Conservation (phyloP, 2,888 invertebrate species). For the Odontocolon sp. region DNA sequence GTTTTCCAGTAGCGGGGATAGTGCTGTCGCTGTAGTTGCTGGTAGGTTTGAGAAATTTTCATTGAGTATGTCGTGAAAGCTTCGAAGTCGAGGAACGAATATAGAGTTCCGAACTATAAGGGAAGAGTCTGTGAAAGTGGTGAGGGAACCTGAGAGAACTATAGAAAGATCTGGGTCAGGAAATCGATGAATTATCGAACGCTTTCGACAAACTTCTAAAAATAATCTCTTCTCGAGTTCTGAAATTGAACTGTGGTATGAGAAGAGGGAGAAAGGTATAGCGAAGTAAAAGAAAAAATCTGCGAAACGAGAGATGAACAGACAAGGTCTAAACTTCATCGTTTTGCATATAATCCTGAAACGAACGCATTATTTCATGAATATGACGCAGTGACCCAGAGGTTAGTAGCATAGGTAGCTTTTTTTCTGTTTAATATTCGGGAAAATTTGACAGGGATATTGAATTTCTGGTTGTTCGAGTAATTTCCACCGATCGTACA, state of each 20-base stretch:
- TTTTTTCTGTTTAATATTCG: conserved; percentile 33
- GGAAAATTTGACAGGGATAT: background rate
- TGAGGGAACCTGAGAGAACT: background rate
- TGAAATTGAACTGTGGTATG: conserved; percentile 21
- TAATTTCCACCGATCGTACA: background rate
- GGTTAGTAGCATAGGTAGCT: conserved; percentile 9
- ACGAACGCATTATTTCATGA: conserved; percentile 34
- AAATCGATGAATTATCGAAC: conserved; percentile 54
- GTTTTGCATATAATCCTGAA: conserved; percentile 1
- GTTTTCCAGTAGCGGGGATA: background rate
- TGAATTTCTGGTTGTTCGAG: background rate
- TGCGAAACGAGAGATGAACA: background rate
- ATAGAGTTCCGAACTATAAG: background rate
- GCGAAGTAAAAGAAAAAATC: background rate
- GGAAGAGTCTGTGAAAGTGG: background rate
- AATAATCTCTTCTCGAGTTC: conserved; percentile 44
- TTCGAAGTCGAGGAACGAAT: conserved; percentile 20
- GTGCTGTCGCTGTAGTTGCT: background rate
- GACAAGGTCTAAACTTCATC: conserved; percentile 1
- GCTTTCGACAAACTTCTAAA: conserved; percentile 51
- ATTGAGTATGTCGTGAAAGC: background rate
- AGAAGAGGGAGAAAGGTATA: background rate
- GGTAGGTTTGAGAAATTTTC: conserved; percentile 32
- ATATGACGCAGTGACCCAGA: conserved; percentile 38
- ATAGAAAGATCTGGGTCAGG: conserved; percentile 47